A percentile compares a stretch with the other conserved stretches of the same genome.
phyloP scores from a whole-genome alignment of 2,797 vertebrate species.

The Bovichtus diacanthus region DNA sequence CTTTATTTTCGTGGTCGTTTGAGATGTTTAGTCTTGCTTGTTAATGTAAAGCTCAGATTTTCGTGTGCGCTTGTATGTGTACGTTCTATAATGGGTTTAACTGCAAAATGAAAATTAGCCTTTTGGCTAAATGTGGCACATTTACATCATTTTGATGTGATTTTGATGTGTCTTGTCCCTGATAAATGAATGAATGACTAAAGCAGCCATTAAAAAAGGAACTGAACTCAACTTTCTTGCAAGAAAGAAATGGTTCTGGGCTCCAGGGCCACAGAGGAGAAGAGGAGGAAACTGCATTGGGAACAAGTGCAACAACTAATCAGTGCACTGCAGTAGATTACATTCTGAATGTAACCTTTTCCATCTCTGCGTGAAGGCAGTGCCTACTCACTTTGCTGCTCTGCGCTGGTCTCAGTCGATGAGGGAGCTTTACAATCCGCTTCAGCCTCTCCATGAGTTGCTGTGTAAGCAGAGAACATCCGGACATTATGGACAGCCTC shows the following conservation, averaged over 20 bases:
- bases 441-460: conserved; percentile 94
- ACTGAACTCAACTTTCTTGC: background rate
- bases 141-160: background rate
- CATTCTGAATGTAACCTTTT: conserved; percentile 10
- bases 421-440: conserved; percentile 90
- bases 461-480: conserved; percentile 77
- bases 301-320: conserved; percentile 27
- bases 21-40: background rate
- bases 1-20: background rate
- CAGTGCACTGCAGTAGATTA: conserved; percentile 8
- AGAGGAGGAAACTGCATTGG: background rate
- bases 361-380: background rate
- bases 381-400: conserved; percentile 90
- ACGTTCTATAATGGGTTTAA: background rate
- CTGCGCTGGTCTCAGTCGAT: conserved; percentile 89
- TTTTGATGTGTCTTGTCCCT: background rate
- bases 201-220: background rate
- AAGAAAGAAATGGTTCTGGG: conserved; percentile 13
- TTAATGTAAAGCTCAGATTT: background rate
- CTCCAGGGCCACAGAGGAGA: conserved; percentile 8
- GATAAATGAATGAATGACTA: conserved; percentile 5
- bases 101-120: background rate
- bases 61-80: background rate
- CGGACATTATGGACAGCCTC: conserved; percentile 29
- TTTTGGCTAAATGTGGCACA: background rate